Evolutionary conservation across 2,888 invertebrate genomes (phyloP), one percentile per base, ranked within the genome.

Genomic region (Chaitophorus viminalis): DNA sequence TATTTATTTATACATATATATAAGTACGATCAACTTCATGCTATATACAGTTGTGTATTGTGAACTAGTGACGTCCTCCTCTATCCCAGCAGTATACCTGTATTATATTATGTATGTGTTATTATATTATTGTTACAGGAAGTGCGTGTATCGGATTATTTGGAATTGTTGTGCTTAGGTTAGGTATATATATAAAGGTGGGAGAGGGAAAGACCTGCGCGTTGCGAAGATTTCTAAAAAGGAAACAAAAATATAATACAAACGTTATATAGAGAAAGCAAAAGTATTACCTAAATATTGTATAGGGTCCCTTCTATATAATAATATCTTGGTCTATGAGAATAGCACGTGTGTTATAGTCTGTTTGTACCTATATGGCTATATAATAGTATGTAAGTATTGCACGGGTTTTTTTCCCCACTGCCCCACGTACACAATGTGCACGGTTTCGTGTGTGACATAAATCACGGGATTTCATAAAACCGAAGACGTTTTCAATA

Each of bases 401-500:
- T 54, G 36, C 85, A 78, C 85, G 9, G 31, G 17, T 78, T 77
- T 68, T 46, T 77, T 46, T 77, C 52, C 25, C n/a, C 29, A 65
- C 21, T 65, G 36, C 21, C 5, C 25, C 21, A 4, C 0, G n/a
- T n/a, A n/a, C 17, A 14, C 31, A 52, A 39, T 65, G 14, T 74
- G 74, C 74, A 70, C 70, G 46, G 65, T 65, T 65, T 75, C 65
- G 8, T 70, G 68, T n/a, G 21, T 36, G 75, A 75, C 75, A 87
- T 87, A 87, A 87, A 87, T 87, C 87, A 87, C 46, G 74, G 46
- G 87, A 81, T 87, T 87, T 87, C 79, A 39, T 33, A 74, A 74
- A 81, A 52, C 31, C 33, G 31, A 33, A 70, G 74, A 87, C 87
- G 81, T 87, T 81, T 81, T 87, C 79, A 87, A 87, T 74, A 31